These are phyloP conservation scores for Cassiopea andromeda DNA, from an alignment of 30 jellyfish, hydroid and myxozoan genomes.

Conservation along the genomic window DNA sequence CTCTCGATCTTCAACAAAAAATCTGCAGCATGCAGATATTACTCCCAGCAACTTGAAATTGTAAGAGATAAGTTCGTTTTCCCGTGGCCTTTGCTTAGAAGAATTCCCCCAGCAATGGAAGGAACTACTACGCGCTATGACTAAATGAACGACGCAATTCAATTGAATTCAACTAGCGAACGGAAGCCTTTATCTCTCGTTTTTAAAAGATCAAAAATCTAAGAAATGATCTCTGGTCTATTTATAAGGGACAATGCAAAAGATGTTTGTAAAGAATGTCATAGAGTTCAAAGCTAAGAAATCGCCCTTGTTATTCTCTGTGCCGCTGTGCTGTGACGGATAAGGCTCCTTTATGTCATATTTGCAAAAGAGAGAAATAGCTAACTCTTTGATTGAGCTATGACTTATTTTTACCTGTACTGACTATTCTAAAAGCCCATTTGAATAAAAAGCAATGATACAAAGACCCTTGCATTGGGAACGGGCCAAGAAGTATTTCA, in stretches of 20 bases:
- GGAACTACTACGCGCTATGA: constrained; percentile 29
- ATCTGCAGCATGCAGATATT: not conserved
- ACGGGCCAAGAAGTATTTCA: too few species aligned
- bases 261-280: constrained; percentile 54
- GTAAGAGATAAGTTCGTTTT: constrained; percentile 7
- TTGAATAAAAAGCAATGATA: too few species aligned
- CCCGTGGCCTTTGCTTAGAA: constrained; percentile 57
- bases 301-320: constrained; percentile 71
- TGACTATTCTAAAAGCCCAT: not conserved
- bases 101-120: constrained; percentile 37
- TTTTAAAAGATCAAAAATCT: constrained; percentile 23
- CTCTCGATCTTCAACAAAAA: not conserved
- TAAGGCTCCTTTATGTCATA: constrained; percentile 17
- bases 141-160: constrained; percentile 51
- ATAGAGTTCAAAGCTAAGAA: constrained; percentile 60
- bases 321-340: constrained; percentile 74
- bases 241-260: constrained; percentile 35
- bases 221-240: constrained; percentile 44
- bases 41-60: not conserved
- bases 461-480: too few species aligned
- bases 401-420: constrained; percentile 2
- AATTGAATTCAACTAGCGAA: constrained; percentile 35
- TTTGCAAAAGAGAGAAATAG: not conserved
- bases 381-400: constrained; percentile 7
- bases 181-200: constrained; percentile 71